Evolutionary conservation across 2,888 invertebrate species (phyloP), one percentile per base, ranked within the genome.

Genomic region (Balanococcus diminutus): DNA sequence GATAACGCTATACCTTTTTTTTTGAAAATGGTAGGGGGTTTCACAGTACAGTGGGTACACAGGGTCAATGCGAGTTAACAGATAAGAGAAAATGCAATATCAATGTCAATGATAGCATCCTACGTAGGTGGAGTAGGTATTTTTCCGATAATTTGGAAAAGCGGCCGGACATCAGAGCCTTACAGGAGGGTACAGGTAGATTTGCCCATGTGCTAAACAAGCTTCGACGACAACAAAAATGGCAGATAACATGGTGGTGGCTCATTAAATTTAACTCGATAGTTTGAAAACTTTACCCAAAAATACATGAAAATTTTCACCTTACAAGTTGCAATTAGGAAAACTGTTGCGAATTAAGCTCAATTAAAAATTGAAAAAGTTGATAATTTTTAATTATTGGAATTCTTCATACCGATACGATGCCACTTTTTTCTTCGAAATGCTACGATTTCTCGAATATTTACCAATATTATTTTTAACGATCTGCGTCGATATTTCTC

Each of bases 31-130:
- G 75, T 16, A 75, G 75, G 75, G n/a, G 75, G 75, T 28, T 75
- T n/a, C n/a, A n/a, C n/a, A n/a, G n/a, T n/a, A n/a, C n/a, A n/a
- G 2, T 0, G 75, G 19, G 75, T 75, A 75, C 75, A 75, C 75
- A 75, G 32, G 75, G 75, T 75, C 75, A 75, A 67, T 67, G 67
- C 11, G 75, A 75, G 75, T 11, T 67, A 67, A 51, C 5, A 22
- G 51, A 51, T 51, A 51, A 14, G 28, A 14, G 11, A 32, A 75
- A 32, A 75, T 31, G n/a, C 32, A 32, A 75, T 75, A 75, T 32
- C 75, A 75, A 75, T 75, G 75, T 75, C 75, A 75, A 32, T 67
- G 61, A 67, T 67, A 67, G n/a, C 22, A n/a, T n/a, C n/a, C n/a
- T n/a, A n/a, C n/a, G n/a, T n/a, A n/a, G n/a, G n/a, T n/a, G n/a